phyloP scores from a whole-genome alignment of 2,113 vertebrate genomes.

The Sitta europaea region DNA sequence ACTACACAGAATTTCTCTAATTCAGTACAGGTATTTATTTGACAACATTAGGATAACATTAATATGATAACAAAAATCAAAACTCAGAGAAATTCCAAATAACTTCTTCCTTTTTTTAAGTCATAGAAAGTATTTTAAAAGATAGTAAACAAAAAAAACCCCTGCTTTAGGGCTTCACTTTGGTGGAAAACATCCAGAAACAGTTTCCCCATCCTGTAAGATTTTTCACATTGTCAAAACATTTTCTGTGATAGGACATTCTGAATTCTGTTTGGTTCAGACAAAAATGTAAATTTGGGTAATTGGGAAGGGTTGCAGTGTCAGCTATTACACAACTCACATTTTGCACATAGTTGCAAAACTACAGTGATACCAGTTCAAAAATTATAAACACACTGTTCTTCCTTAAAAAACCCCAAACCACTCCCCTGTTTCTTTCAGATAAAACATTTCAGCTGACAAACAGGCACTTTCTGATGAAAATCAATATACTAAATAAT shows the following conservation, averaged over 20 bases:
- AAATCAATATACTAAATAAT: not conserved
- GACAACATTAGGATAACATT: not conserved
- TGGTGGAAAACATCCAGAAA: not conserved
- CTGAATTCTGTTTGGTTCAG: not conserved
- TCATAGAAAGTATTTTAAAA: not conserved
- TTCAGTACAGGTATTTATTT: not conserved
- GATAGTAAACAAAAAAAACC: rapidly evolving
- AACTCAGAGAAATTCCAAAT: not conserved
- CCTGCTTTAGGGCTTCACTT: not conserved
- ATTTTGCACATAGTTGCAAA: not conserved
- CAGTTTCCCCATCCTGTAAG: not conserved
- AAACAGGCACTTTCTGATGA: not conserved
- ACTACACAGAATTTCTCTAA: not conserved
- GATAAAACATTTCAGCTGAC: not conserved
- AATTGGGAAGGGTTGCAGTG: not conserved
- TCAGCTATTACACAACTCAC: not conserved
- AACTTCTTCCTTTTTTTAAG: not conserved
- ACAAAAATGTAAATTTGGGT: not conserved
- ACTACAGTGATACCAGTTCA: not conserved
- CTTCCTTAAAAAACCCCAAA: not conserved
- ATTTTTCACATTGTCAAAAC: not conserved
- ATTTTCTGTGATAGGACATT: not conserved
- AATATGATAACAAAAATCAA: not conserved
- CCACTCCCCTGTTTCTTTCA: not conserved
- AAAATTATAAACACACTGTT: not conserved